phyloP scores from a whole-genome alignment of 2,888 invertebrate genomes.

The Hydriomena furcata region DNA sequence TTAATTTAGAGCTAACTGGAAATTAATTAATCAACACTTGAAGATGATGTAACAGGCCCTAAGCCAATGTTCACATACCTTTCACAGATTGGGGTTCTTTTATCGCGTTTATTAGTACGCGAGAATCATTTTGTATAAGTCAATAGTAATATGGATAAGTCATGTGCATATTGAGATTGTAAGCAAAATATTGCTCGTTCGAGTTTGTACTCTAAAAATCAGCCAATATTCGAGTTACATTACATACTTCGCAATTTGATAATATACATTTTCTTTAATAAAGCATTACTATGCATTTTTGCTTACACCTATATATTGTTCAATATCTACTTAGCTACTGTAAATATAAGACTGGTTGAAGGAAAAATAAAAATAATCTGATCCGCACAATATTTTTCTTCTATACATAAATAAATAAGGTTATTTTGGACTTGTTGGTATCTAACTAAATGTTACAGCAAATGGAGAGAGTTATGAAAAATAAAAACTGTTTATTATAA shows the following conservation, averaged over 20 bases:
- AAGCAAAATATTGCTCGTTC: no score
- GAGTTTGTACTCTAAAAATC: no score
- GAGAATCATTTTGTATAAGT: no score
- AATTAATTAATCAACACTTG: no score
- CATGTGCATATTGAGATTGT: no score
- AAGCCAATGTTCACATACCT: no score
- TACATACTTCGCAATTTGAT: neutral
- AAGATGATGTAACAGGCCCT: no score
- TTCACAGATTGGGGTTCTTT: no score
- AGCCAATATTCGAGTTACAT: no score
- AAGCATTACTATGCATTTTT: neutral
- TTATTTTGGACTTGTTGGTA: slow-evolving; percentile 56
- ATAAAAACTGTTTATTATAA: slow-evolving; percentile 55
- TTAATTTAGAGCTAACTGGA: no score
- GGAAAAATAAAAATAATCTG: slow-evolving; percentile 56
- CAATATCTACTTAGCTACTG: slow-evolving; percentile 28
- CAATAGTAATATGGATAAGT: no score
- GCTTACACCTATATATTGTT: neutral
- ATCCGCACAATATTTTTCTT: slow-evolving; percentile 71
- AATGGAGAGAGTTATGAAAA: slow-evolving; percentile 46
- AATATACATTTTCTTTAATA: slow-evolving; percentile 5
- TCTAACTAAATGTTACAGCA: slow-evolving; percentile 60
- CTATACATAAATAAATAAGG: slow-evolving; percentile 48
- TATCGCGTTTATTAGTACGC: no score
- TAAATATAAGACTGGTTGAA: slow-evolving; percentile 69